Base-by-base conservation (phyloP, 1,140 invertebrate species). In the Diplogasteroides magnus region DNA sequence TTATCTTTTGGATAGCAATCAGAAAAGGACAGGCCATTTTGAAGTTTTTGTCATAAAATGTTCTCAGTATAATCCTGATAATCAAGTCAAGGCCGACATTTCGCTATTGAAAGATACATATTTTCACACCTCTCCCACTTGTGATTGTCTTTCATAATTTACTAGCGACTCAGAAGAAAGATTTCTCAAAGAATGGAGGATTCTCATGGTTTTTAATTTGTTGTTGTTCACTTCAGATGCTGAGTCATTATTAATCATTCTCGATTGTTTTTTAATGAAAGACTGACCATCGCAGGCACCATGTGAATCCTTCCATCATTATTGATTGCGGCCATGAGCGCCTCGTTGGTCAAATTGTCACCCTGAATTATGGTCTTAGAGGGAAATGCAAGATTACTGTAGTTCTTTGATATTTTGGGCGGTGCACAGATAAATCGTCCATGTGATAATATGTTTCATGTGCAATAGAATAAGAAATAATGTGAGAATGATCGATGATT, bases 241-340 rank as follows among this genome's bases (percentile, higher is more conserved):
- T 6, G 23, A 25, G 23, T 11, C 11, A 60, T 11, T 6, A 60
- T 60, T 3, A 60, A 60, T 60, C 31, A 64, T 23, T 61, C 26
- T 15, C 14, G 0, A 25, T 15, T n/a, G 60, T 61, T 0, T 31
- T 14, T 55, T 59, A 26, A 66, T 11, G 13, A 13, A 11, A 13
- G 15, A 68, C 56, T 84, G 66, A 89, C 88, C 32, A 86, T 88
- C 0, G 90, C 90, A 1, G 91, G 89, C 0, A 94, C 89, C 77
- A 96, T 85, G 80, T 92, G 94, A 57, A 97, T 89, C 71, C 90
- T 87, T 75, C 90, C 90, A 67, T 89, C 88, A 15, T 88, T 86
- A 74, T 89, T 91, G 32, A 98, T 84, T 69, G 87, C 87, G 63
- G 90, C 88, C 25, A 92, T 83, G 2, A 97, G 84, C 69, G 87